Percentiles rank a stretch among this genome's conserved stretches.
Conservation (phyloP, 2,113 vertebrate species). For the Corvus cornix region DNA sequence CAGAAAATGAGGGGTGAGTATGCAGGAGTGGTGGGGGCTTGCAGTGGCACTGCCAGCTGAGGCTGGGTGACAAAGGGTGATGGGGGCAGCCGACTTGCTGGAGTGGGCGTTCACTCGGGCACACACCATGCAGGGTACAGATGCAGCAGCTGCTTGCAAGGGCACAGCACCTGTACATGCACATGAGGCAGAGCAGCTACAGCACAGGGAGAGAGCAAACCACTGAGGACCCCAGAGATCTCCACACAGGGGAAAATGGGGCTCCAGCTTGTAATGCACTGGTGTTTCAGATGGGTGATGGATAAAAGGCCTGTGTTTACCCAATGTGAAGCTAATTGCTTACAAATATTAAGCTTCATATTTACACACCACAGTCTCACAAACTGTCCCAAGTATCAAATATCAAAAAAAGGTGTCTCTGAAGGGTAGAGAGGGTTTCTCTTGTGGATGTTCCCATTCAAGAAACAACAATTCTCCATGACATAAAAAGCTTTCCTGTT, state of each 20-base stretch:
- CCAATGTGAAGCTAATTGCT: background rate
- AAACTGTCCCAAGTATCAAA: background rate
- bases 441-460: background rate
- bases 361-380: background rate
- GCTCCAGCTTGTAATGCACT: background rate
- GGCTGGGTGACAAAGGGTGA: background rate
- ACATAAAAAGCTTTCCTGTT: background rate
- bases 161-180: background rate
- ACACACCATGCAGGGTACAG: background rate
- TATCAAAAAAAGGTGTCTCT: background rate
- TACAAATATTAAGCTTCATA: background rate
- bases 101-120: fast-evolving
- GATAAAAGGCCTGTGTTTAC: background rate
- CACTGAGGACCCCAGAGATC: background rate
- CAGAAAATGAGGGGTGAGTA: background rate
- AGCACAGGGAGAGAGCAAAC: background rate
- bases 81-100: fast-evolving
- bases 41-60: background rate
- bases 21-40: no score
- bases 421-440: background rate
- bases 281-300: background rate
- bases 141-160: background rate
- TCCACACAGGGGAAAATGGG: background rate
- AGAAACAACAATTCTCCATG: background rate
- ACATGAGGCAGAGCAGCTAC: background rate